Evolutionary conservation across 2,113 vertebrate genomes (phyloP).

Genomic region (Hippocampus abdominalis): DNA sequence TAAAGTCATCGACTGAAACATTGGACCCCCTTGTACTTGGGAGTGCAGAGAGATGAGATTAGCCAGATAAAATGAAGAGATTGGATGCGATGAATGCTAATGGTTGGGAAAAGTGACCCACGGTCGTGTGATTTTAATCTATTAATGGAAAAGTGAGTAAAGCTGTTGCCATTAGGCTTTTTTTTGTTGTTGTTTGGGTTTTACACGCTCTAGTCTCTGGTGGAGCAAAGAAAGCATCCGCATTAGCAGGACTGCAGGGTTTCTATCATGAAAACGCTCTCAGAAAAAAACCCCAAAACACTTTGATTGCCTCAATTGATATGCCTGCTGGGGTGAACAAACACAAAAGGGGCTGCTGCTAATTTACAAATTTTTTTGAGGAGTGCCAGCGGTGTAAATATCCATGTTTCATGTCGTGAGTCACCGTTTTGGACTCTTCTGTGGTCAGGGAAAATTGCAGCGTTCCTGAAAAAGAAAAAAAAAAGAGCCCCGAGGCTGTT

Average conservation of each 20-base stretch:
- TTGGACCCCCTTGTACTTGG: slow-evolving; percentile 18
- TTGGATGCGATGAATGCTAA: background rate
- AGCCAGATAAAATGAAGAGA: background rate
- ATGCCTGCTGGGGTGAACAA: slow-evolving; percentile 58
- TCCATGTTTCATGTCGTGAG: slow-evolving; percentile 34
- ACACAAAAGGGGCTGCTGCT: slow-evolving; percentile 21
- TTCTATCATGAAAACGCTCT: slow-evolving; percentile 22
- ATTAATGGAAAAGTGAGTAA: slow-evolving; percentile 7
- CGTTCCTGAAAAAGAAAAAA: background rate
- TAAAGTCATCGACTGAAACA: slow-evolving; percentile 25
- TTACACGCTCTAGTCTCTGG: slow-evolving; percentile 14
- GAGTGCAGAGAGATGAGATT: background rate
- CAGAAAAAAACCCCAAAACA: slow-evolving; percentile 2
- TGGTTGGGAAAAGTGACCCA: slow-evolving; percentile 8
- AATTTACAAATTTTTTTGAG: slow-evolving; percentile 18
- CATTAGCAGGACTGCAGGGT: slow-evolving; percentile 26
- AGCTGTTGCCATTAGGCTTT: slow-evolving; percentile 13
- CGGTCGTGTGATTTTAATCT: background rate
- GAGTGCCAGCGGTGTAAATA: slow-evolving; percentile 27
- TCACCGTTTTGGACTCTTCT: slow-evolving; percentile 28
- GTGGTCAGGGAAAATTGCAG: slow-evolving; percentile 26
- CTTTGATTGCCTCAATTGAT: slow-evolving; percentile 52
- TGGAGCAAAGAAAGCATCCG: slow-evolving; percentile 22
- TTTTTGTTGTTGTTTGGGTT: background rate
- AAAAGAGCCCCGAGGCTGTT: slow-evolving; percentile 30